phyloP scores from a whole-genome alignment of 2,888 invertebrate species.

The Leucozona laternaria region DNA sequence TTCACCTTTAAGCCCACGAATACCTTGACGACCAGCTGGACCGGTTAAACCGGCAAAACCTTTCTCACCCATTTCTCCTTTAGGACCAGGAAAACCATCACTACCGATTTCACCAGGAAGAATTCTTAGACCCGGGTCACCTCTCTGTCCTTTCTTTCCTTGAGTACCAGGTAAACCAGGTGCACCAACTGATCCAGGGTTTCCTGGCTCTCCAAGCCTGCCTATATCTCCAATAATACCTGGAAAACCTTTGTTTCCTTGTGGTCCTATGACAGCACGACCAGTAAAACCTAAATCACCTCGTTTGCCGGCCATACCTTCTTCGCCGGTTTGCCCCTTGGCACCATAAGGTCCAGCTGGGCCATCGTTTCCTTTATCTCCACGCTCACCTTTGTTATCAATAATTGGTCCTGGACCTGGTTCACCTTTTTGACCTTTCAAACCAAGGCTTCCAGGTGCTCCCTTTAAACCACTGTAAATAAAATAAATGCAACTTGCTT shows the following conservation, averaged over 20 bases:
- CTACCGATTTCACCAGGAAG: slow-evolving; percentile 83
- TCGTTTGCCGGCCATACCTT: slow-evolving; percentile 85
- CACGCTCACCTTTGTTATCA: slow-evolving; percentile 84
- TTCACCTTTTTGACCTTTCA: slow-evolving; percentile 86
- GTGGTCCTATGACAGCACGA: slow-evolving; percentile 84
- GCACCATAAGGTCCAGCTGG: slow-evolving; percentile 86
- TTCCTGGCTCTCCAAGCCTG: slow-evolving; percentile 86
- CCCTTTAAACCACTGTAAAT: slow-evolving; percentile 84
- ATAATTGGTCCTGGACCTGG: slow-evolving; percentile 85
- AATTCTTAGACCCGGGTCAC: slow-evolving; percentile 82
- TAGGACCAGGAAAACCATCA: slow-evolving; percentile 83
- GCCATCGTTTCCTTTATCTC: slow-evolving; percentile 83
- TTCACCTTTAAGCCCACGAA: slow-evolving; percentile 86
- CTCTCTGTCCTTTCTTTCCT: slow-evolving; percentile 84
- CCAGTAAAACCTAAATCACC: slow-evolving; percentile 85
- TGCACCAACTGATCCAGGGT: slow-evolving; percentile 84
- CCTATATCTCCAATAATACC: slow-evolving; percentile 88
- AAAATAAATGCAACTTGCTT: slow-evolving; percentile 19
- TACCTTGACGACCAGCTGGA: slow-evolving; percentile 84
- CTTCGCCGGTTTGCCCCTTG: slow-evolving; percentile 85
- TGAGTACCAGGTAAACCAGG: slow-evolving; percentile 81
- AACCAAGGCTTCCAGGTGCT: slow-evolving; percentile 81
- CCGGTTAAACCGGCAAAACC: slow-evolving; percentile 85
- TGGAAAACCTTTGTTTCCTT: slow-evolving; percentile 88
- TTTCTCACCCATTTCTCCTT: slow-evolving; percentile 83